A percentile compares a stretch with the other conserved stretches of the same genome.
Evolutionary conservation across 2,888 invertebrate species (phyloP).

Genomic region (Melangyna quadrimaculata): DNA sequence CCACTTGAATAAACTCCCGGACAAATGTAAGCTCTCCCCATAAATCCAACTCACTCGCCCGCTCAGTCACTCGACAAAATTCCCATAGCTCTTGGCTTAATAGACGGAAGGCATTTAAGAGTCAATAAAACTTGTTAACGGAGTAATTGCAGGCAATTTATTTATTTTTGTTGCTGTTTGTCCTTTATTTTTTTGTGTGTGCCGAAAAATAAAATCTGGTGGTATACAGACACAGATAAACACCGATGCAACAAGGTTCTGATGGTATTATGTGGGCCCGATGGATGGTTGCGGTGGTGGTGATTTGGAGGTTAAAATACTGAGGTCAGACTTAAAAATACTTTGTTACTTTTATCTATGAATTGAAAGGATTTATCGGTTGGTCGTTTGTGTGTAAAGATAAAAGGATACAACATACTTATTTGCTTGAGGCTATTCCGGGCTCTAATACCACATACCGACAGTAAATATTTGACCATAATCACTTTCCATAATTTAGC

Average conservation of each 20-base stretch:
- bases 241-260: conserved; percentile 37
- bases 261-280: not conserved
- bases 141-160: conserved; percentile 81
- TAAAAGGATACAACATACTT: not conserved
- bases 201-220: not conserved
- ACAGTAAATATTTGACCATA: not conserved
- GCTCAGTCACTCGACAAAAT: conserved; percentile 60
- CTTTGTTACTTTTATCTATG: conserved; percentile 30
- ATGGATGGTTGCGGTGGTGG: not conserved
- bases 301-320: not conserved
- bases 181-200: conserved; percentile 33
- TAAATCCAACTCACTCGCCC: conserved; percentile 55
- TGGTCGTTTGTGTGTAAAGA: not conserved
- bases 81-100: conserved; percentile 71
- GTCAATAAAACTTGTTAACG: conserved; percentile 82
- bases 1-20: conserved; percentile 1
- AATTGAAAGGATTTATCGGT: not conserved
- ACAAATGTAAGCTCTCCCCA: conserved; percentile 43
- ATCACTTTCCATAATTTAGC: not conserved
- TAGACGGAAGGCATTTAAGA: conserved; percentile 77
- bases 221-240: conserved; percentile 47
- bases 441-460: not conserved
- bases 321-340: not conserved
- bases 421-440: not conserved
- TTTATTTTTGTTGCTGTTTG: conserved; percentile 75